Conservation (phyloP, 2,888 invertebrate species). For the Melieria omissa region DNA sequence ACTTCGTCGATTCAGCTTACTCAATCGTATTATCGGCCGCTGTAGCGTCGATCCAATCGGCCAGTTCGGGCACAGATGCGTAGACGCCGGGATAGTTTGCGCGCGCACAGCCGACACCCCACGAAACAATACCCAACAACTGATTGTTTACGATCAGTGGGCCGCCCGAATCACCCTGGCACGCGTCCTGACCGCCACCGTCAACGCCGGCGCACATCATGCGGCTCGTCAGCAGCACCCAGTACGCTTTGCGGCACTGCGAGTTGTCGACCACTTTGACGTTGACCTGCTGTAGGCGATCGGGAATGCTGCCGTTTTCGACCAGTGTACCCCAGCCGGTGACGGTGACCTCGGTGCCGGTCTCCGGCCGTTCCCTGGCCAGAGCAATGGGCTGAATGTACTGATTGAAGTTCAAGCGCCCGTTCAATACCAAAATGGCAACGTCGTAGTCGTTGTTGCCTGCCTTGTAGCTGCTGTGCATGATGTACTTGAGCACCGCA, state of each 20-base stretch:
- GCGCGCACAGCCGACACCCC: conserved; percentile 57
- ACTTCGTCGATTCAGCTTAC: neutral
- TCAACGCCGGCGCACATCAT: conserved; percentile 58
- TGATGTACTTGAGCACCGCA: conserved; percentile 68
- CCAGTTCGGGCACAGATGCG: conserved; percentile 51
- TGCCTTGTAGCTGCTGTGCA: conserved; percentile 70
- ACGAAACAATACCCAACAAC: conserved; percentile 59
- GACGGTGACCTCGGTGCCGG: conserved; percentile 46
- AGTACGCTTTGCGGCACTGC: conserved; percentile 51
- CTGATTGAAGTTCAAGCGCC: conserved; percentile 67
- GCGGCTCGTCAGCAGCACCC: conserved; percentile 48
- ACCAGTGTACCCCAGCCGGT: conserved; percentile 58
- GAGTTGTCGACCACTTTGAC: conserved; percentile 51
- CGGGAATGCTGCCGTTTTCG: conserved; percentile 42
- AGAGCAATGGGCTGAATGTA: conserved; percentile 72
- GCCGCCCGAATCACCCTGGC: conserved; percentile 63
- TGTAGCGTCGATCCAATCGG: conserved; percentile 48
- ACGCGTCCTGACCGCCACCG: conserved; percentile 55
- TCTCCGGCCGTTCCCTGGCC: conserved; percentile 64
- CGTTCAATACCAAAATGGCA: conserved; percentile 68
- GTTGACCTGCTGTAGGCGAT: conserved; percentile 51
- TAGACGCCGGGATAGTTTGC: conserved; percentile 36
- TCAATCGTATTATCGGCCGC: conserved; percentile 15
- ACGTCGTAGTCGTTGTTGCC: conserved; percentile 71
- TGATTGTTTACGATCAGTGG: conserved; percentile 51